Base-by-base conservation (phyloP, 2,797 vertebrate genomes). In the Sternotherus odoratus region DNA sequence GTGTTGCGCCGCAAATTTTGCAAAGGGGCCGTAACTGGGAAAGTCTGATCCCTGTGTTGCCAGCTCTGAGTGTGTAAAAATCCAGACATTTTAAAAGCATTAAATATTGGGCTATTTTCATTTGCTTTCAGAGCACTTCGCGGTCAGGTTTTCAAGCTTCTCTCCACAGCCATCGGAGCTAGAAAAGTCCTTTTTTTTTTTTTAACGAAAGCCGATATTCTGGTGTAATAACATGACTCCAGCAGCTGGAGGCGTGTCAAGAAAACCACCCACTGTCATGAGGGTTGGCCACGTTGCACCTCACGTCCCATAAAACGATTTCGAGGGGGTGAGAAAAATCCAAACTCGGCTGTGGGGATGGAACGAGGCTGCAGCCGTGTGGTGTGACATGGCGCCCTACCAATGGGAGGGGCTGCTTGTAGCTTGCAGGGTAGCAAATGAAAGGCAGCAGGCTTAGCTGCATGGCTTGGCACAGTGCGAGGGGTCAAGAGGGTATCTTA, bases 31-130 rank as follows among this genome's bases (percentile, higher is more conserved):
- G 3, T 5, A 69, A 69, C 19, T 54, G 75, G 88, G 63, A 0
- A 63, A 69, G 26, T 0, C 0, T 3, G 39, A 43, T 77, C 83
- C 56, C 48, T 5, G 57, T 15, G 54, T 79, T 0, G 0, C n/a
- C 33, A 15, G 69, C 33, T 53, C 84, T 1, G 0, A 4, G 57
- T 53, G n/a, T 66, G 36, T 7, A 28, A 28, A 46, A 74, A 74
- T 74, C 72, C 26, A 6, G 39, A 8, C 26, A 74, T 74, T 74
- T 74, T 43, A 26, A 48, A 75, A 75, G 13, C 72, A 74, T 8
- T 28, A 43, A 66, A 36, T 66, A 36, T 36, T 43, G 72, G 72
- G 72, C 24, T 9, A 9, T 75, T 46, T 46, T 28, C 13, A 48
- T 48, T 75, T 84, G 30, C 15, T 77, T 88, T 74, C 30, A 28